Percentiles rank a stretch among this genome's conserved stretches.
phyloP scores from a whole-genome alignment of 2,888 invertebrate species.

The Callyntrura guangdongensis region DNA sequence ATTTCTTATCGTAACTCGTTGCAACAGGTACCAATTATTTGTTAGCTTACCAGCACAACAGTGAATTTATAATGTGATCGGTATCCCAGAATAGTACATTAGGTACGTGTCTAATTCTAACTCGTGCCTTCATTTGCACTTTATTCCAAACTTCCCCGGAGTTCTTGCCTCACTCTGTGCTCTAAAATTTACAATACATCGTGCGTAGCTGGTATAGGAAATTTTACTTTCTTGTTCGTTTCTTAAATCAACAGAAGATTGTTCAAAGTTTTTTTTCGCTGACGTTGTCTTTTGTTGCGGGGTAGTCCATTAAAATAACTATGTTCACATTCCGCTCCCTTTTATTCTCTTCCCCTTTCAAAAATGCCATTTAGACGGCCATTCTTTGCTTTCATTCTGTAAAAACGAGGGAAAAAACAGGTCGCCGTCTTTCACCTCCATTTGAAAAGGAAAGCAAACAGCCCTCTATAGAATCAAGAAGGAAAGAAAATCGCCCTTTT shows the following conservation, averaged over 20 bases:
- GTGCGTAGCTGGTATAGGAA: too few relatives aligned
- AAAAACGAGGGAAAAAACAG: conserved; percentile 9
- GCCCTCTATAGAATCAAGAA: background rate
- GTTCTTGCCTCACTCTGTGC: too few relatives aligned
- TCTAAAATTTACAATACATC: too few relatives aligned
- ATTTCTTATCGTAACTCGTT: too few relatives aligned
- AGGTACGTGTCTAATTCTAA: too few relatives aligned
- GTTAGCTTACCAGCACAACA: too few relatives aligned
- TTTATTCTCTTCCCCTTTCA: background rate
- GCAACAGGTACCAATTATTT: too few relatives aligned
- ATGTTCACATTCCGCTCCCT: background rate
- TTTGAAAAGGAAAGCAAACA: conserved; percentile 2
- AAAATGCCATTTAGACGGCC: background rate
- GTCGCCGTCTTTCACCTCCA: background rate
- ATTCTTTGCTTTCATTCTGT: conserved; percentile 15
- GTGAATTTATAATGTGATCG: too few relatives aligned
- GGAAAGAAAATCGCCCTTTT: conserved; percentile 34
- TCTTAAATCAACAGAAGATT: conserved; percentile 19
- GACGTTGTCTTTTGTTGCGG: background rate
- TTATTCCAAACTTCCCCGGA: too few relatives aligned
- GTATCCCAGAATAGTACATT: too few relatives aligned
- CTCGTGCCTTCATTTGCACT: too few relatives aligned
- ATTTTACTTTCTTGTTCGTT: too few relatives aligned
- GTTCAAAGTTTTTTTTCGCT: background rate
- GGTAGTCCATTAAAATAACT: conserved; percentile 15